Percentiles rank a stretch among this genome's conserved stretches.
phyloP scores from a whole-genome alignment of 2,888 invertebrate species.

The Hyposoter dolosus region DNA sequence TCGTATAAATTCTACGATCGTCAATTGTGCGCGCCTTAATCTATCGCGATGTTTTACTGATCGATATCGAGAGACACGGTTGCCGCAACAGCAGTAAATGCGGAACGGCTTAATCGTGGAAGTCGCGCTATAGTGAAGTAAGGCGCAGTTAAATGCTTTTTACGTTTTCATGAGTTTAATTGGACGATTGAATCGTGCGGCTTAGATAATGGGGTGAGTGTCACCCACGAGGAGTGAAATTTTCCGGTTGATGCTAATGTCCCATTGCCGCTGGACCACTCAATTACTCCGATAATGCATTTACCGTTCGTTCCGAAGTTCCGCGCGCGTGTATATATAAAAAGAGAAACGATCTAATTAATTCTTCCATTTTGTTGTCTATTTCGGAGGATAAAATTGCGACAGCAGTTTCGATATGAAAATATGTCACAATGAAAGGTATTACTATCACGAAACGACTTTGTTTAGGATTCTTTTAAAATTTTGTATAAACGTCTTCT shows the following conservation, averaged over 20 bases:
- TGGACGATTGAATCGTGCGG: conserved; percentile 20
- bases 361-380: not conserved
- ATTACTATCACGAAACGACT: too few species aligned
- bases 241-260: conserved; percentile 34
- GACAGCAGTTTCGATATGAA: not conserved
- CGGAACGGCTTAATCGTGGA: conserved; percentile 60
- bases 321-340: not conserved
- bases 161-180: conserved; percentile 20
- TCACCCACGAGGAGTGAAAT: conserved; percentile 11
- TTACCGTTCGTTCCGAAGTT: not conserved
- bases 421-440: not conserved
- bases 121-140: conserved; percentile 7
- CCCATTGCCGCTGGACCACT: conserved; percentile 17
- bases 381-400: not conserved
- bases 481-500: too few species aligned
- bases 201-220: conserved; percentile 23
- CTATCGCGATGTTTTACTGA: conserved; percentile 48
- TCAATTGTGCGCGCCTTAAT: conserved; percentile 45
- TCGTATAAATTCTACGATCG: conserved; percentile 21
- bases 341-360: conserved; percentile 14
- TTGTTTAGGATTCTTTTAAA: too few species aligned
- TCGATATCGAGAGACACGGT: conserved; percentile 60
- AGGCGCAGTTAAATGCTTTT: not conserved
- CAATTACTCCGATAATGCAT: conserved; percentile 33
- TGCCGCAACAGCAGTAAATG: conserved; percentile 36